Percentiles rank a stretch among this genome's conserved stretches.
phyloP scores from a whole-genome alignment of 2,113 vertebrate genomes.

The Nerophis ophidion region DNA sequence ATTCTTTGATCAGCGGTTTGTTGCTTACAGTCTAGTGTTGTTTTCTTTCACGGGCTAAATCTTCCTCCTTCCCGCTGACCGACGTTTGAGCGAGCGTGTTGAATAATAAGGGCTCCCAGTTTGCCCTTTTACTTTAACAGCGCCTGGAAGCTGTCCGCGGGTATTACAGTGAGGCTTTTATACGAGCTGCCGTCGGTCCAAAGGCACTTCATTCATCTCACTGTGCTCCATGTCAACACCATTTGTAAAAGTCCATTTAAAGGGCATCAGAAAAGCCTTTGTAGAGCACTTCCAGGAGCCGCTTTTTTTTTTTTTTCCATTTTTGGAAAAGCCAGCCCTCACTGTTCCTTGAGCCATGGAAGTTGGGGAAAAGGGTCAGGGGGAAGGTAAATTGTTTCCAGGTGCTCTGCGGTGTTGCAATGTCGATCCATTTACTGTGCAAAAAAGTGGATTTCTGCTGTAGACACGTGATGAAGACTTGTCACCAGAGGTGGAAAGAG shows the following conservation, averaged over 20 bases:
- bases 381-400: conserved; percentile 72
- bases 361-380: conserved; percentile 50
- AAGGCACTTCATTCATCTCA: conserved; percentile 60
- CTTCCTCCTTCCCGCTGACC: conserved; percentile 5
- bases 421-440: conserved; percentile 51
- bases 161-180: conserved; percentile 46
- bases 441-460: conserved; percentile 43
- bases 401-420: conserved; percentile 58
- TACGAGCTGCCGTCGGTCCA: conserved; percentile 51
- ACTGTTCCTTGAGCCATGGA: conserved; percentile 45
- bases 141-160: conserved; percentile 38
- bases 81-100: conserved; percentile 5
- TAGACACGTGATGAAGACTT: too few relatives aligned
- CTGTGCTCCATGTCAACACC: conserved; percentile 53
- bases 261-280: conserved; percentile 53
- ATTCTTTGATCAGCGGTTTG: too few relatives aligned
- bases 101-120: conserved; percentile 35
- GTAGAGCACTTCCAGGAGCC: conserved; percentile 43
- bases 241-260: conserved; percentile 58
- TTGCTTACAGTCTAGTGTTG: background rate
- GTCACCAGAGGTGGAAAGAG: too few relatives aligned
- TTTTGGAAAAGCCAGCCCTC: conserved; percentile 46
- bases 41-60: conserved; percentile 6
- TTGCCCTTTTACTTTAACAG: conserved; percentile 43
- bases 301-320: conserved; percentile 40